Conservation (phyloP, 2,113 vertebrate genomes). For the Condylura cristata region DNA sequence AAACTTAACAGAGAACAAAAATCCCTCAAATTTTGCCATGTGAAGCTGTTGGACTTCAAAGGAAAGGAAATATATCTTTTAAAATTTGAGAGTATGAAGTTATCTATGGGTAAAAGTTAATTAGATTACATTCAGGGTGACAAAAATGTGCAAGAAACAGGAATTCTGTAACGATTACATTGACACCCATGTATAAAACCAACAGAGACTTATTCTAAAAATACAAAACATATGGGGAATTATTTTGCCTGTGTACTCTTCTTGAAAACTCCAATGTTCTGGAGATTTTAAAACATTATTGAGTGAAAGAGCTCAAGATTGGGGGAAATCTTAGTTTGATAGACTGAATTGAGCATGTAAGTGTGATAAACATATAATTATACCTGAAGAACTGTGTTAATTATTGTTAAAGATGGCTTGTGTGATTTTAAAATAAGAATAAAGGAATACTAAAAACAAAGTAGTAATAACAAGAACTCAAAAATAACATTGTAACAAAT, state of each 20-base stretch:
- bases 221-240: background rate
- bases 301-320: conserved; percentile 11
- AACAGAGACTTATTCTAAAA: conserved; percentile 36
- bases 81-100: conserved; percentile 21
- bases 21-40: background rate
- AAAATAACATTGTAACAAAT: conserved; percentile 23
- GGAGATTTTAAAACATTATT: background rate
- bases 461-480: background rate
- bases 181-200: conserved; percentile 25
- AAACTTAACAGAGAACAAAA: conserved; percentile 33
- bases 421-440: conserved; percentile 18
- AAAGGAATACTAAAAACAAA: conserved; percentile 47
- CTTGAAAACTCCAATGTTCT: background rate
- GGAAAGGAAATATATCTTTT: background rate
- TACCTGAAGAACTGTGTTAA: background rate
- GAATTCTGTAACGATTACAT: conserved; percentile 8
- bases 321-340: conserved; percentile 21
- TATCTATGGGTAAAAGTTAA: background rate
- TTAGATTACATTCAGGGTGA: background rate
- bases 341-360: conserved; percentile 22
- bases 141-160: background rate
- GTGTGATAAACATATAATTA: conserved; percentile 52
- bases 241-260: background rate
- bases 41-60: background rate
- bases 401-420: conserved; percentile 18